Evolutionary conservation across 2,113 vertebrate species (phyloP).

Genomic region (Trachemys scripta): DNA sequence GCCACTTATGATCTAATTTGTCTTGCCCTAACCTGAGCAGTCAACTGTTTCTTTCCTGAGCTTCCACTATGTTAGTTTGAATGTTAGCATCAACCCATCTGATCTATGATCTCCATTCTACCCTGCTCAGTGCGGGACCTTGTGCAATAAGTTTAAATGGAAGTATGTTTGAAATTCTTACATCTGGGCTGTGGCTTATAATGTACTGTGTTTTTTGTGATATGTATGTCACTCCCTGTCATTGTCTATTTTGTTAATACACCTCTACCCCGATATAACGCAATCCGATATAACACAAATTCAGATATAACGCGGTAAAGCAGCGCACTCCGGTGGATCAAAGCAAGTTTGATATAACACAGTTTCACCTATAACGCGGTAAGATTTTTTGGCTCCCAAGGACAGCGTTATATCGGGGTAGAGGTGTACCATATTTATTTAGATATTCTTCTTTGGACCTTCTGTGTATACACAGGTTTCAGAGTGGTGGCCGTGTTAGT

Average conservation of each 20-base stretch:
- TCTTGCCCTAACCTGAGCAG: neutral
- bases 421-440: neutral
- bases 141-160: slow-evolving; percentile 24
- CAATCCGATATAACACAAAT: too few relatives aligned
- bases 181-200: slow-evolving; percentile 11
- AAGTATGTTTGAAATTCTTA: neutral
- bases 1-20: slow-evolving; percentile 22
- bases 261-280: too few relatives aligned
- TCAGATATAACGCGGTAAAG: too few relatives aligned
- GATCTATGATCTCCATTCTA: slow-evolving; percentile 38
- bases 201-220: neutral
- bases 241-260: neutral
- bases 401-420: too few relatives aligned
- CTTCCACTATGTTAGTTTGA: neutral
- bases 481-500: too few relatives aligned
- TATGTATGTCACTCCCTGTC: neutral
- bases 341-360: too few relatives aligned
- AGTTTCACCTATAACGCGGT: too few relatives aligned
- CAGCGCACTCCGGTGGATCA: too few relatives aligned
- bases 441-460: neutral
- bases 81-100: neutral
- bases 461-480: rapidly evolving
- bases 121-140: neutral
- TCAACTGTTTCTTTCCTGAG: neutral
- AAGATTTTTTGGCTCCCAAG: too few relatives aligned